These are phyloP conservation scores for Campoletis sonorensis DNA, from an alignment of 1,140 invertebrate species.

Conservation along the genomic window DNA sequence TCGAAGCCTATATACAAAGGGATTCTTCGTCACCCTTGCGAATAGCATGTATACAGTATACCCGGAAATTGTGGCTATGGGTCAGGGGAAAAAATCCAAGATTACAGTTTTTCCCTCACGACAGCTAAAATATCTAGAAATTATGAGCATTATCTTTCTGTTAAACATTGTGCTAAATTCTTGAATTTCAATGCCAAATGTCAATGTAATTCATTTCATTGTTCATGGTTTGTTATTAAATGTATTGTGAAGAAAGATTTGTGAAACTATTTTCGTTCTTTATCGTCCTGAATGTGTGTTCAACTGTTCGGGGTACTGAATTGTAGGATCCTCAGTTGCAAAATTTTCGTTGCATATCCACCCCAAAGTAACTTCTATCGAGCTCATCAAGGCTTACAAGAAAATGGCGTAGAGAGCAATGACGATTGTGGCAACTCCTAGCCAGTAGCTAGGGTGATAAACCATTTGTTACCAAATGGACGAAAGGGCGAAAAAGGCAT, in stretches of 20 bases:
- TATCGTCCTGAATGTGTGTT: background rate
- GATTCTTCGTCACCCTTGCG: conserved; percentile 28
- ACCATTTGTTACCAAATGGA: too few relatives aligned
- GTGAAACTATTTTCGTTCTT: background rate
- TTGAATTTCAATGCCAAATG: too few relatives aligned
- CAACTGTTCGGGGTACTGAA: background rate
- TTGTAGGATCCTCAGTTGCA: background rate
- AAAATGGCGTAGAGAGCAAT: background rate
- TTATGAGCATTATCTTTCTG: background rate
- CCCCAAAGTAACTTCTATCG: background rate
- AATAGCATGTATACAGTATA: conserved; percentile 6
- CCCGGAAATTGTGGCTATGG: conserved; percentile 40
- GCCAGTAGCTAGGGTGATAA: too few relatives aligned
- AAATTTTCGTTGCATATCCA: background rate
- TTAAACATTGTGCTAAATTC: background rate
- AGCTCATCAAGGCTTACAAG: background rate
- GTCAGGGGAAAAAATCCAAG: conserved; percentile 13
- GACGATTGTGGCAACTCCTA: too few relatives aligned
- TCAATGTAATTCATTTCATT: too few relatives aligned
- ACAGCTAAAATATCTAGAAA: background rate
- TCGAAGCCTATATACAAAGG: conserved; percentile 24
- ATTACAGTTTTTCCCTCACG: background rate
- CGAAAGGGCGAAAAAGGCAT: too few relatives aligned
- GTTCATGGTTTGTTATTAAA: too few relatives aligned
- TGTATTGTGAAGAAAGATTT: background rate